These are phyloP conservation scores for Dicaeum eximium DNA, from an alignment of 2,113 vertebrate species.

Conservation along the genomic window DNA sequence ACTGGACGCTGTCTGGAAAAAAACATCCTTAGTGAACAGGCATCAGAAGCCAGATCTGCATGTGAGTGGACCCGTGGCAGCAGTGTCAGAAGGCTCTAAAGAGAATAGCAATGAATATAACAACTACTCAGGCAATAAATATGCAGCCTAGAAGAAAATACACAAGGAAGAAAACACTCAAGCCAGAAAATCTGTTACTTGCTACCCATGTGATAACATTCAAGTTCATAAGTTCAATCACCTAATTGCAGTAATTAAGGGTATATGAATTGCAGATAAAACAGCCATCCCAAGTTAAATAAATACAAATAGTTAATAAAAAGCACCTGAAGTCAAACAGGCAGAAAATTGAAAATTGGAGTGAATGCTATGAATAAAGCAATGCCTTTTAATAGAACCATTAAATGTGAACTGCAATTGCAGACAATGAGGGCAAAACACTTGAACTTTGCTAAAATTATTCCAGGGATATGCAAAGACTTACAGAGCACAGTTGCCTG, in stretches of 20 bases:
- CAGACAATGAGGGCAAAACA: background rate
- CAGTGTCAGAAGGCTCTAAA: background rate
- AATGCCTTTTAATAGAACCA: background rate
- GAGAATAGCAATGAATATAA: background rate
- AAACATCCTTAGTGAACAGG: background rate
- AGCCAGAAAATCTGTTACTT: background rate
- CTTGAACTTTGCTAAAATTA: background rate
- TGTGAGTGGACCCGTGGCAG: background rate
- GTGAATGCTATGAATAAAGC: background rate
- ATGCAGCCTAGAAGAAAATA: background rate
- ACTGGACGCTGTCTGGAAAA: background rate
- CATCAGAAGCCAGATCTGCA: background rate
- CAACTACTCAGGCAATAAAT: background rate
- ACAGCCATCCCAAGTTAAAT: background rate
- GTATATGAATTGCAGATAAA: background rate
- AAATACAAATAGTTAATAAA: background rate
- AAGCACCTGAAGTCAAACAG: background rate
- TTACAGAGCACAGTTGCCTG: background rate
- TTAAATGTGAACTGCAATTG: background rate
- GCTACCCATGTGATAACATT: background rate
- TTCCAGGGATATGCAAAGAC: background rate
- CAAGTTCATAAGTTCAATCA: background rate
- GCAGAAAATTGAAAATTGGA: background rate
- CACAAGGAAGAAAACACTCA: background rate
- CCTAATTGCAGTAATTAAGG: background rate